These are phyloP conservation scores for Sebastes baramenuke DNA, from an alignment of 2,797 vertebrate species.

Conservation along the genomic window DNA sequence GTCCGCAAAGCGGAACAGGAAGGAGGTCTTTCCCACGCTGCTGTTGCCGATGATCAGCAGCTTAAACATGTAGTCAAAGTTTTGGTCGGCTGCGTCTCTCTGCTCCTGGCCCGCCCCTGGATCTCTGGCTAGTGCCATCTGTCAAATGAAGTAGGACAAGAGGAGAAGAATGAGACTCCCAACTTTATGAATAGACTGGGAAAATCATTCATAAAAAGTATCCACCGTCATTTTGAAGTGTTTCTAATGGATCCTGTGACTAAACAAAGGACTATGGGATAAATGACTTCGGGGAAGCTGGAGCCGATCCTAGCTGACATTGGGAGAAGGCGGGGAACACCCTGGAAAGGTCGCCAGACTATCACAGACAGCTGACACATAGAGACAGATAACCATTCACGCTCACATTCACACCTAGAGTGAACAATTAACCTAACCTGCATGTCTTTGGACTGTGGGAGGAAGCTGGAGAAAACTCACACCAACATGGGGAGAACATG, in stretches of 20 bases:
- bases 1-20: conserved; percentile 91
- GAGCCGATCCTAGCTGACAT: no score
- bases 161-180: background rate
- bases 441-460: no score
- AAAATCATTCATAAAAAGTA: background rate
- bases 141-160: background rate
- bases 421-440: no score
- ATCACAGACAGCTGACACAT: no score
- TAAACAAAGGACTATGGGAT: background rate
- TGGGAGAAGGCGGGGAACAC: no score
- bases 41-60: conserved; percentile 92
- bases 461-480: no score
- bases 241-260: background rate
- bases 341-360: no score
- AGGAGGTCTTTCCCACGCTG: conserved; percentile 93
- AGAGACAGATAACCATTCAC: no score
- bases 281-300: no score
- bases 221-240: background rate
- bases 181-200: background rate
- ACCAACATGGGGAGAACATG: no score
- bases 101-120: conserved; percentile 67
- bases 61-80: conserved; percentile 96
- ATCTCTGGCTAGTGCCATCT: conserved; percentile 88
- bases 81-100: conserved; percentile 89
- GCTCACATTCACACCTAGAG: no score